A percentile compares a stretch with the other conserved stretches of the same genome.
These are phyloP conservation scores for Scaptomyza flava DNA, from an alignment of 2,888 invertebrate species.

Conservation along the genomic window DNA sequence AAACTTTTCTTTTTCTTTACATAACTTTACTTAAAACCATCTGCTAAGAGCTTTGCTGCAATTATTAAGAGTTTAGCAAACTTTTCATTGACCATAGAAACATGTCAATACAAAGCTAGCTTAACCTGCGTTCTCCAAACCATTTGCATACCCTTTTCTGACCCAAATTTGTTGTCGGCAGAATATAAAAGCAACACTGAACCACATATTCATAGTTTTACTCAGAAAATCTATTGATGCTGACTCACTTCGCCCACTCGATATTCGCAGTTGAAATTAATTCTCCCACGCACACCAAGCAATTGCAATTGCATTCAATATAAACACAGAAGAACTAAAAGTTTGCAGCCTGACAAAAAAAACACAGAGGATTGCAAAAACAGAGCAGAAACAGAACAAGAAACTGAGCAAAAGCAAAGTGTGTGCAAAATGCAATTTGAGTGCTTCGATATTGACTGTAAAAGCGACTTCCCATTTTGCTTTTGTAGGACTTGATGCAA, in stretches of 20 bases:
- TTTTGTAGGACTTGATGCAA: slow-evolving; percentile 38
- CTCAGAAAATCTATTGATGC: slow-evolving; percentile 38
- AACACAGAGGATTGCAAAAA: neutral
- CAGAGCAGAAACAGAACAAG: neutral
- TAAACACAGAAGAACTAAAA: slow-evolving; percentile 46
- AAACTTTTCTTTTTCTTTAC: neutral
- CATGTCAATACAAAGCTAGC: neutral
- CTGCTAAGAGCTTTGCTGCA: neutral
- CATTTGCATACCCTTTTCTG: neutral
- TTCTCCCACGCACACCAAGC: slow-evolving; percentile 13
- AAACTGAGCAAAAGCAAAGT: slow-evolving; percentile 17
- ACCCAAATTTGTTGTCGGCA: neutral
- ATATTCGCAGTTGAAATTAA: slow-evolving; percentile 35
- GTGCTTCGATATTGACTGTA: slow-evolving; percentile 24
- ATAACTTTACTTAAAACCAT: neutral
- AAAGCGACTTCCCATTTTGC: slow-evolving; percentile 7
- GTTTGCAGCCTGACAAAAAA: slow-evolving; percentile 31
- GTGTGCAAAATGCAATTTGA: slow-evolving; percentile 50
- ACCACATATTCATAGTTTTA: neutral
- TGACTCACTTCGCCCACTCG: slow-evolving; percentile 1
- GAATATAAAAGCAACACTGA: neutral
- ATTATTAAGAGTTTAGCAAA: neutral
- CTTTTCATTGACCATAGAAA: neutral
- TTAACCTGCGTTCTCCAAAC: neutral
- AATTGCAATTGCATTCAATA: slow-evolving; percentile 61